Evolutionary conservation across 2,113 vertebrate genomes (phyloP).

Genomic region (Symphodus melops): DNA sequence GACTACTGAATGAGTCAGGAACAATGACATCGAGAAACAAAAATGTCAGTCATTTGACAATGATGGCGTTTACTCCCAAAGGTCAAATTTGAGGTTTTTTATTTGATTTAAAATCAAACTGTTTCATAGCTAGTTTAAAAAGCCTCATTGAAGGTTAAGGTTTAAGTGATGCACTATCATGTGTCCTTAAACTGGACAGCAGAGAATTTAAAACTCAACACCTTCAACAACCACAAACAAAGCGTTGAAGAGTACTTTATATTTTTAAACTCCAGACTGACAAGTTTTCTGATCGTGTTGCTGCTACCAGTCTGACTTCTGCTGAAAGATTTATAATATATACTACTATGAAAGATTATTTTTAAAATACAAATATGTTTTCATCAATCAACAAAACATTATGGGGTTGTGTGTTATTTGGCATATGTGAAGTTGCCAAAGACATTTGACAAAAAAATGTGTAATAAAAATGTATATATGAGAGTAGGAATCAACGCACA

Average conservation of each 20-base stretch:
- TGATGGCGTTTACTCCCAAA: not conserved
- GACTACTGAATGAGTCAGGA: too few relatives aligned
- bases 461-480: constrained; percentile 24
- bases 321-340: constrained; percentile 35
- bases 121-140: not conserved
- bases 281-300: constrained; percentile 1
- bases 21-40: not conserved
- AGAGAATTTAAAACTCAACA: constrained; percentile 28
- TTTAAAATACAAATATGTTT: constrained; percentile 26
- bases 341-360: constrained; percentile 38
- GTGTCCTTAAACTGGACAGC: constrained; percentile 1
- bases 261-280: constrained; percentile 1
- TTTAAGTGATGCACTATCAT: not conserved
- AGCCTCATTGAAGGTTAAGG: not conserved
- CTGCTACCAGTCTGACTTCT: constrained; percentile 37
- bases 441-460: constrained; percentile 1
- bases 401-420: constrained; percentile 17
- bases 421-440: constrained; percentile 4
- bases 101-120: not conserved
- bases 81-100: not conserved
- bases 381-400: constrained; percentile 44
- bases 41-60: not conserved
- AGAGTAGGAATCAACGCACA: constrained; percentile 13
- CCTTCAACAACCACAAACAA: constrained; percentile 7
- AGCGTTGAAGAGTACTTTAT: constrained; percentile 14